Conservation (phyloP, 2,888 invertebrate species). For the Caenorhabditis angaria region DNA sequence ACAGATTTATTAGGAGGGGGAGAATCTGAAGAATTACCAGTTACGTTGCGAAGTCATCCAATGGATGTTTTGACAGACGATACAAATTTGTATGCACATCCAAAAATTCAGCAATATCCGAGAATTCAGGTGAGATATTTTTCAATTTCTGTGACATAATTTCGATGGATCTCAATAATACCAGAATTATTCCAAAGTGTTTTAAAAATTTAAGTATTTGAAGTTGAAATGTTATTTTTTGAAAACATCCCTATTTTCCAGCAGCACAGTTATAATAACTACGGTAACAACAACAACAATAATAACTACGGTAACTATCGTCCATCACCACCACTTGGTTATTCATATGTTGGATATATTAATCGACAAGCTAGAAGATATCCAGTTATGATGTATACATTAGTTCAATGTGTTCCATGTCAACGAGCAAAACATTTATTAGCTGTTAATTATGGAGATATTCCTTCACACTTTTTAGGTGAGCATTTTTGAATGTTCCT, state of each 20-base stretch:
- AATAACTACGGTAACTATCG: constrained; percentile 25
- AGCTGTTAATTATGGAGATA: constrained; percentile 66
- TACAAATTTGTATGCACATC: background rate
- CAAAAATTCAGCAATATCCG: constrained; percentile 20
- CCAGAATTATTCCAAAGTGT: too few relatives aligned
- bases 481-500: too few relatives aligned
- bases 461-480: constrained; percentile 68
- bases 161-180: too few relatives aligned
- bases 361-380: constrained; percentile 58
- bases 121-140: constrained; percentile 20
- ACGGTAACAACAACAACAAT: constrained; percentile 14
- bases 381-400: constrained; percentile 68
- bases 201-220: too few relatives aligned
- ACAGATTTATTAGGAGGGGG: background rate
- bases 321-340: constrained; percentile 45
- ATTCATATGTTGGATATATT: constrained; percentile 64
- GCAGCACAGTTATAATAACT: constrained; percentile 2
- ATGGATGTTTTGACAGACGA: constrained; percentile 3
- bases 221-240: background rate
- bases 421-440: constrained; percentile 70
- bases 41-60: background rate
- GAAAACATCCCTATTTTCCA: background rate
- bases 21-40: background rate
- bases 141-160: too few relatives aligned
- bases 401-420: constrained; percentile 66